These are phyloP conservation scores for Phyllotreta striolata DNA, from an alignment of 2,888 invertebrate species.

Conservation along the genomic window DNA sequence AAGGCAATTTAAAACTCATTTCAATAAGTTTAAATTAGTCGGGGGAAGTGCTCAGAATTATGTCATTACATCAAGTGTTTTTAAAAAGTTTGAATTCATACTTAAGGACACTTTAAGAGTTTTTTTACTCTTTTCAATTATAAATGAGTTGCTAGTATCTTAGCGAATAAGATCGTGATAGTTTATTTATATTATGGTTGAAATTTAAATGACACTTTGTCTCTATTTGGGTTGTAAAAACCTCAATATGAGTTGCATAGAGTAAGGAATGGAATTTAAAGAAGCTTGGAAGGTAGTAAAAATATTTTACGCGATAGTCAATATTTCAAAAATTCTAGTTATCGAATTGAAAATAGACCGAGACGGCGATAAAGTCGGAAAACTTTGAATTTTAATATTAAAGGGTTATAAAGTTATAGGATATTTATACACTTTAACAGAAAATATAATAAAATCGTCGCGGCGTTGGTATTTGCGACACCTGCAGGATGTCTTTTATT, in stretches of 20 bases:
- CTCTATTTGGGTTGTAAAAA: not conserved
- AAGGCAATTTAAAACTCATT: too few species aligned
- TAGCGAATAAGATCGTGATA: too few species aligned
- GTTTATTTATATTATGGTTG: too few species aligned
- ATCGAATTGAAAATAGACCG: constrained; percentile 21
- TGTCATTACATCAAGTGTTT: too few species aligned
- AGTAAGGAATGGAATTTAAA: constrained; percentile 3
- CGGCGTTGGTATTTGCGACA: constrained; percentile 45
- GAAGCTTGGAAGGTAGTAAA: constrained; percentile 9
- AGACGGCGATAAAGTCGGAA: constrained; percentile 17
- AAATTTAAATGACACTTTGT: too few species aligned
- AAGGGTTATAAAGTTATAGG: constrained; percentile 22
- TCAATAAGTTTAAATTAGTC: too few species aligned
- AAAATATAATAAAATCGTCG: constrained; percentile 43
- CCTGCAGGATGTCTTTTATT: constrained; percentile 49
- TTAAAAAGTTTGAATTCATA: too few species aligned
- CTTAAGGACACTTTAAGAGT: too few species aligned
- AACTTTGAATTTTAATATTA: constrained; percentile 26
- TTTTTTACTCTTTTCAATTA: too few species aligned
- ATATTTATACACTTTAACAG: constrained; percentile 37
- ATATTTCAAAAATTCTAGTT: constrained; percentile 13
- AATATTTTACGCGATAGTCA: constrained; percentile 5
- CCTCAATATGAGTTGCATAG: not conserved
- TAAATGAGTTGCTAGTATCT: too few species aligned
- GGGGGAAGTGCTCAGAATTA: too few species aligned